phyloP scores from a whole-genome alignment of 1,140 invertebrate species.

The Ceratina australensis region DNA sequence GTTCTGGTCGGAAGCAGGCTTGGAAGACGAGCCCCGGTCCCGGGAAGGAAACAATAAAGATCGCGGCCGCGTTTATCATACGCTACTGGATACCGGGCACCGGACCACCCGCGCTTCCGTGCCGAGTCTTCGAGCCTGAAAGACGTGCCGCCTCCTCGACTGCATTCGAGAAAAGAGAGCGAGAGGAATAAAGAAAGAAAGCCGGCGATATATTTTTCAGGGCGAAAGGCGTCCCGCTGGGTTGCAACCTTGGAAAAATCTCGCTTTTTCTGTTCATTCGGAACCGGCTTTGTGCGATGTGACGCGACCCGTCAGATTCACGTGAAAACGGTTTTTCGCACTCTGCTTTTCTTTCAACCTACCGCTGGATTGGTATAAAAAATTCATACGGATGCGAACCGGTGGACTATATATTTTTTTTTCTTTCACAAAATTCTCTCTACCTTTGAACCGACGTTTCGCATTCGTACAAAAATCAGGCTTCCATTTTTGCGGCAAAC shows the following conservation, averaged over 20 bases:
- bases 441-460: too few relatives aligned
- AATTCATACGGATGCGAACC: neutral
- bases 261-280: neutral
- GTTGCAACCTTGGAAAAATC: neutral
- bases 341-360: neutral
- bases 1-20: conserved; percentile 7
- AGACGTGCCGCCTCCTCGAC: neutral
- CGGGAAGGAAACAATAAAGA: conserved; percentile 39
- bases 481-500: neutral
- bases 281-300: neutral
- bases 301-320: neutral
- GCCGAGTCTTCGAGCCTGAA: neutral
- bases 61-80: conserved; percentile 37
- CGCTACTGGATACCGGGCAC: conserved; percentile 10
- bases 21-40: neutral
- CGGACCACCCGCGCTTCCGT: conserved; percentile 21
- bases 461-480: too few relatives aligned
- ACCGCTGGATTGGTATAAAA: neutral
- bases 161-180: neutral
- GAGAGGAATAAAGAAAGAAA: too few relatives aligned
- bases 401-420: too few relatives aligned
- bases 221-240: neutral
- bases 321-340: neutral
- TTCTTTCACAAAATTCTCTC: neutral
- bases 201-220: neutral